Evolutionary conservation across 2,797 vertebrate genomes (phyloP), one percentile per base, ranked within the genome.

Genomic region (Sebastes trivittatus): DNA sequence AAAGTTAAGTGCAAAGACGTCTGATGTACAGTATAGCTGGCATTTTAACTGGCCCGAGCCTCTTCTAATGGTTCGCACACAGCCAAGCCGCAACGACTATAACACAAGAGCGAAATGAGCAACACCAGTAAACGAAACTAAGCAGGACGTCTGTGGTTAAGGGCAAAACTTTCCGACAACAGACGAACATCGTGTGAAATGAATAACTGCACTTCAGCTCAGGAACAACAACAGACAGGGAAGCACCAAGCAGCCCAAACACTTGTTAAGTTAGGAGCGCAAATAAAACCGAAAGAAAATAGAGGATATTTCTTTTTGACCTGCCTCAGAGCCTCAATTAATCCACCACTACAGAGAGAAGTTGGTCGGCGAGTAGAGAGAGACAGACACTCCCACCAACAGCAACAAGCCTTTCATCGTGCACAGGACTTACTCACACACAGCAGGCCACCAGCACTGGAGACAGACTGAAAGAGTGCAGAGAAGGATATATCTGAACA

Each of bases 351-450:
- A 72, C 64, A 72, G 56, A 84, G 71, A 77, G 20, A 77, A 75
- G 80, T 81, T 70, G 46, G 56, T 55, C 20, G 42, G 23, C 22
- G 11, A 81, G 71, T n/a, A 61, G n/a, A 46, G 42, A 58, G 56
- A 72, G 72, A 71, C 25, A 52, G 60, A 81, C 66, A 49, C 75
- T 75, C 70, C 78, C 71, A 81, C 61, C 23, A 52, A 74, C 82
- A 73, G 69, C 77, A 83, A 59, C 83, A 81, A 78, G 30, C 79
- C 83, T 84, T 75, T 90, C 52, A 87, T 84, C 75, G n/a, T 54
- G 38, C 66, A 36, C 78, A 84, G 58, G 30, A 73, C 80, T 82
- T 70, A 30, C 72, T 78, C 78, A 38, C 78, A 72, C 80, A n/a
- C 73, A 89, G 79, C 77, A 27, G 80, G 79, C 59, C 73, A 72